These are phyloP conservation scores for Amphiprion percula DNA, from an alignment of 2,113 vertebrate species.

Conservation along the genomic window DNA sequence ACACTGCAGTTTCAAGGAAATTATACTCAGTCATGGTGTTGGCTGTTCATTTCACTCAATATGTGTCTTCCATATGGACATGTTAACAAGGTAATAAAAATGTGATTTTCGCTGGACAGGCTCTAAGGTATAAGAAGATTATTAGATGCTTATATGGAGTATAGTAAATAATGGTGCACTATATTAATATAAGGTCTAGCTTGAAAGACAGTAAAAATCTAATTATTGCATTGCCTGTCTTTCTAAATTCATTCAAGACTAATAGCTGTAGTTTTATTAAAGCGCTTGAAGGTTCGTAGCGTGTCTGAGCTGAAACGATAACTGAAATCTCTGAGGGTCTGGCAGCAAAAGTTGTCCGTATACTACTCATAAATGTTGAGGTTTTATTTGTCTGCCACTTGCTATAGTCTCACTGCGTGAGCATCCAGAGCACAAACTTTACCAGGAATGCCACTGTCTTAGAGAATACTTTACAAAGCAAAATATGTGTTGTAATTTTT, in stretches of 20 bases:
- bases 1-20: too few species aligned
- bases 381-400: slow-evolving; percentile 21
- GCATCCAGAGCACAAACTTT: not conserved
- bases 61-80: too few species aligned
- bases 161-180: too few species aligned
- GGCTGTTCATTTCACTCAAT: too few species aligned
- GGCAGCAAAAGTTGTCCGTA: slow-evolving; percentile 1
- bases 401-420: not conserved
- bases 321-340: slow-evolving; percentile 16
- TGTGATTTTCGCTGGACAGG: too few species aligned
- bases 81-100: too few species aligned
- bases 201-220: too few species aligned
- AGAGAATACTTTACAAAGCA: not conserved
- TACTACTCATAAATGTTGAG: slow-evolving; percentile 39
- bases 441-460: not conserved
- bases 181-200: too few species aligned
- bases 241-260: not conserved
- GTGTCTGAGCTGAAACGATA: not conserved
- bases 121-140: too few species aligned
- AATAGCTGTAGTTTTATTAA: not conserved
- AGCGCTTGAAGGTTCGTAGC: not conserved
- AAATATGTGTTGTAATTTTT: not conserved
- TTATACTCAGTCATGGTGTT: too few species aligned
- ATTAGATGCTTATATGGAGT: too few species aligned
- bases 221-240: not conserved